Percentiles rank a stretch among this genome's conserved stretches.
Evolutionary conservation across 1,140 invertebrate genomes (phyloP).

Genomic region (Carcinoscorpius rotundicauda): DNA sequence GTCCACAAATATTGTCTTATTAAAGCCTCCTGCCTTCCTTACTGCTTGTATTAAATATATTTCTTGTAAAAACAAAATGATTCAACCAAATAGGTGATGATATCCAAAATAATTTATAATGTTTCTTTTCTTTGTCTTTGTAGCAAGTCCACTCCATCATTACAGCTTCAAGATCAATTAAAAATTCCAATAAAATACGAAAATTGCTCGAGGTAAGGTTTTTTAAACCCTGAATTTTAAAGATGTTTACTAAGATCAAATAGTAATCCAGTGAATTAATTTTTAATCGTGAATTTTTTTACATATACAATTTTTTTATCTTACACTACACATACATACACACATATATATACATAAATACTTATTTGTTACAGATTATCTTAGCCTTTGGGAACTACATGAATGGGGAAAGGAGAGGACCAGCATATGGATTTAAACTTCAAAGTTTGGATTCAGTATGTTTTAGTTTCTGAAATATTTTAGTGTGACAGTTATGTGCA

Average conservation of each 20-base stretch:
- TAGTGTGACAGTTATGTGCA: too few species aligned
- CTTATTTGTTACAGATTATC: slow-evolving; percentile 38
- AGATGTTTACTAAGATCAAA: too few species aligned
- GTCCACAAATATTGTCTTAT: too few species aligned
- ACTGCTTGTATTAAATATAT: neutral
- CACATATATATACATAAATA: too few species aligned
- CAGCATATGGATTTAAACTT: slow-evolving; percentile 96
- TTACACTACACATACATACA: too few species aligned
- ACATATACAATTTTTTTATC: too few species aligned
- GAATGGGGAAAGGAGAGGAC: slow-evolving; percentile 89
- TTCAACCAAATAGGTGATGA: neutral
- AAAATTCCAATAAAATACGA: slow-evolving; percentile 76
- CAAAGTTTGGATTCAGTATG: slow-evolving; percentile 78
- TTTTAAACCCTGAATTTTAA: too few species aligned
- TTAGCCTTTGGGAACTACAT: slow-evolving; percentile 98
- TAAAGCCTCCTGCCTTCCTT: neutral
- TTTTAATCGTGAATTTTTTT: too few species aligned
- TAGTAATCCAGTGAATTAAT: too few species aligned
- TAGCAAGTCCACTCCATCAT: slow-evolving; percentile 88
- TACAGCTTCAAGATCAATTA: slow-evolving; percentile 78
- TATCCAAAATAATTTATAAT: neutral
- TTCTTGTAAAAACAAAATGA: neutral
- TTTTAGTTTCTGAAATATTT: neutral
- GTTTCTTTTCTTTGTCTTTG: slow-evolving; percentile 2
- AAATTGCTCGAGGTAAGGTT: slow-evolving; percentile 61